Conservation (phyloP, 2,888 invertebrate species). For the Agelastica alni region DNA sequence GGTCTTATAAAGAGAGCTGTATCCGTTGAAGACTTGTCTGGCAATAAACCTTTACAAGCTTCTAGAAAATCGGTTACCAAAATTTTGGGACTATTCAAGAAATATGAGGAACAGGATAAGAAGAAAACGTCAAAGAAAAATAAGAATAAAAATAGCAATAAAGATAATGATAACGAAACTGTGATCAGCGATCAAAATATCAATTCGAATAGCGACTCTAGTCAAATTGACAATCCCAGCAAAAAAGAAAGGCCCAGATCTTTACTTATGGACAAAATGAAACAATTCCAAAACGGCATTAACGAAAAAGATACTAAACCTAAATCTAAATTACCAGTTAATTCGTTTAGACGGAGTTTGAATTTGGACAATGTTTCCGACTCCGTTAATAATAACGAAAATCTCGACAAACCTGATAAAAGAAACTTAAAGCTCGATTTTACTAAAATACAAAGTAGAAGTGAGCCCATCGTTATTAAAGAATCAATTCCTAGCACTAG, state of each 20-base stretch:
- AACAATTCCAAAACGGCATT: conserved; percentile 59
- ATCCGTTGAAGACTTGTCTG: conserved; percentile 70
- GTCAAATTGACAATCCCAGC: conserved; percentile 40
- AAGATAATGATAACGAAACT: conserved; percentile 42
- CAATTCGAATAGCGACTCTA: conserved; percentile 31
- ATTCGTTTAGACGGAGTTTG: conserved; percentile 51
- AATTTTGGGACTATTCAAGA: conserved; percentile 77
- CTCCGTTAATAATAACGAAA: conserved; percentile 32
- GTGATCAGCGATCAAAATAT: conserved; percentile 25
- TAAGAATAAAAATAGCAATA: conserved; percentile 38
- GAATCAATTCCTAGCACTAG: conserved; percentile 27
- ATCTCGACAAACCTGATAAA: conserved; percentile 46
- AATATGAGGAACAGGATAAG: conserved; percentile 65
- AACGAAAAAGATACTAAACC: conserved; percentile 37
- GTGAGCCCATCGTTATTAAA: conserved; percentile 24
- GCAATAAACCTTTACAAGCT: conserved; percentile 58
- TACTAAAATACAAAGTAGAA: conserved; percentile 50
- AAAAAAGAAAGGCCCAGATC: conserved; percentile 62
- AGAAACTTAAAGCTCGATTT: conserved; percentile 68
- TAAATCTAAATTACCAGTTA: conserved; percentile 53
- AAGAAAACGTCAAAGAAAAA: conserved; percentile 40
- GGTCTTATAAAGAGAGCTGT: conserved; percentile 72
- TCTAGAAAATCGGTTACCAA: conserved; percentile 72
- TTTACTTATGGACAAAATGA: conserved; percentile 62
- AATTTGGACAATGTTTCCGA: conserved; percentile 50